Conservation (phyloP, 2,113 vertebrate genomes). For the Aldabrachelys gigantea region DNA sequence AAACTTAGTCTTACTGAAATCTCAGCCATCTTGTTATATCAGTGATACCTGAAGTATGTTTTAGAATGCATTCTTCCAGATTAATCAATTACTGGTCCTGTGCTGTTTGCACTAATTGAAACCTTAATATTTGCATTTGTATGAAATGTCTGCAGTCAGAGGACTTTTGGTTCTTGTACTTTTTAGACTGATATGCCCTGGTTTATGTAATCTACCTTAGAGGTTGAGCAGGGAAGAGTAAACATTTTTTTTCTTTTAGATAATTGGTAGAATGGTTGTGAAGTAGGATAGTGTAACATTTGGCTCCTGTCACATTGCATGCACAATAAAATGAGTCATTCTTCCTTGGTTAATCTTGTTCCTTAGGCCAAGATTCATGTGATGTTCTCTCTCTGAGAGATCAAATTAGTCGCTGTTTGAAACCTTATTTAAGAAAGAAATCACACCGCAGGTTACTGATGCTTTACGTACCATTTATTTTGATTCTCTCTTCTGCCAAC, state of each 20-base stretch:
- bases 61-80: background rate
- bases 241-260: conserved; percentile 7
- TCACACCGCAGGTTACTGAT: background rate
- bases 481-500: background rate
- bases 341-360: conserved; percentile 44
- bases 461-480: background rate
- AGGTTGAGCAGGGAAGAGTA: conserved; percentile 9
- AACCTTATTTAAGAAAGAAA: conserved; percentile 47
- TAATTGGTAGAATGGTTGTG: background rate
- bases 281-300: conserved; percentile 45
- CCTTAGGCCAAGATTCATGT: conserved; percentile 60
- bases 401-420: conserved; percentile 61
- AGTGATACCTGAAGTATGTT: background rate
- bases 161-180: background rate
- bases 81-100: background rate
- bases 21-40: background rate
- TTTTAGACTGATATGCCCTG: background rate
- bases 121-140: background rate
- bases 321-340: conserved; percentile 48
- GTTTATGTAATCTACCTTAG: background rate
- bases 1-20: background rate
- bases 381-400: conserved; percentile 25
- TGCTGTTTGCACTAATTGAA: background rate
- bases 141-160: background rate
- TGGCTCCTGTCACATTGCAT: conserved; percentile 57